Base-by-base conservation (phyloP, 2,888 invertebrate species). In the Argyra leucocephala region DNA sequence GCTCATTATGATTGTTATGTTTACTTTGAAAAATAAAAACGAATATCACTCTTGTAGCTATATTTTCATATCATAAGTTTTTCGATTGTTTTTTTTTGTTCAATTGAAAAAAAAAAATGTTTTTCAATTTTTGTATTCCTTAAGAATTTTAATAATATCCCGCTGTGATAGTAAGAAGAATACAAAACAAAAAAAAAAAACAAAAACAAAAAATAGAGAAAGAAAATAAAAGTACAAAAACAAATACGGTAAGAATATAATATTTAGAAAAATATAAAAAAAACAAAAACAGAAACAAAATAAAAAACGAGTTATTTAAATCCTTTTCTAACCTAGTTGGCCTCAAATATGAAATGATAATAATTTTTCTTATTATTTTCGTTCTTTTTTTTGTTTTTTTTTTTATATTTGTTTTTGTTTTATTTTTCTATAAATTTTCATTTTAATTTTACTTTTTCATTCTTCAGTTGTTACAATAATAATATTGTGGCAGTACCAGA, bases 291-390 rank as follows among this genome's bases (percentile, higher is more conserved):
- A n/a, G n/a, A 48, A n/a, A 48, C 5, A 10, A 31, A 31, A 48
- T 18, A n/a, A 48, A 15, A 48, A 15, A 48, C 1, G 12, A 48
- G 15, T 48, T 5, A 48, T 48, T 48, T 48, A 18, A 48, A 48
- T 48, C 48, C 48, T 48, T 48, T 48, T 48, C 48, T 48, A 48
- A 48, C 48, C 48, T 48, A 48, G 48, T 48, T 48, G 48, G 48
- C 48, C 48, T 48, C 48, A 48, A 48, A 48, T 2, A 48, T 15
- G n/a, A 48, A 48, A 48, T 18, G n/a, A 48, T 12, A 15, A 48
- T 48, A 48, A 48, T 15, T 48, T 48, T 48, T 18, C 48, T 48
- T 48, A 9, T 18, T 48, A 18, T 48, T n/a, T 48, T 48, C 18
- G 12, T 10, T 48, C 18, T 48, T 18, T 48, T 18, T 48, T 48